These are phyloP conservation scores for Lasioglossum calceatum DNA, from an alignment of 2,888 invertebrate species.

Conservation along the genomic window DNA sequence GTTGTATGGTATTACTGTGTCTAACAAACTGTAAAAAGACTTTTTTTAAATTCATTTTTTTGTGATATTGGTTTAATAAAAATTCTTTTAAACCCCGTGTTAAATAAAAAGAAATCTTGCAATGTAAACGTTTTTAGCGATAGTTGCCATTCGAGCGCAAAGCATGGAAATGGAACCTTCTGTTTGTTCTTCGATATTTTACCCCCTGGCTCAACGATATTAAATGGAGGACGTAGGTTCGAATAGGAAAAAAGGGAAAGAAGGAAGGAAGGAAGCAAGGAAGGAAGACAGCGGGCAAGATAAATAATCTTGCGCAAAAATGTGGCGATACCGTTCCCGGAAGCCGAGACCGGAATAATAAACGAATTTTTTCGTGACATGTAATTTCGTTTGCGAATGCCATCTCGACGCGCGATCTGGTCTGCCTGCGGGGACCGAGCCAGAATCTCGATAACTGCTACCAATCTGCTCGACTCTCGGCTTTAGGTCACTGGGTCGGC, in stretches of 20 bases:
- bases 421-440: slow-evolving; percentile 44
- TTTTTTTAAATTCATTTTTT: too few species aligned
- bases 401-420: slow-evolving; percentile 63
- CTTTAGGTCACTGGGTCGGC: slow-evolving; percentile 63
- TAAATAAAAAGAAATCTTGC: background rate
- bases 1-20: too few species aligned
- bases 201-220: background rate
- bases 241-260: background rate
- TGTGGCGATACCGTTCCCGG: slow-evolving; percentile 61
- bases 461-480: slow-evolving; percentile 62
- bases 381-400: slow-evolving; percentile 69
- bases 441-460: slow-evolving; percentile 66
- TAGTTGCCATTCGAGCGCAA: background rate
- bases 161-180: background rate
- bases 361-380: slow-evolving; percentile 71
- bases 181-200: slow-evolving; percentile 6
- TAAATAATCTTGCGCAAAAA: slow-evolving; percentile 63
- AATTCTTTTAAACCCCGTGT: too few species aligned
- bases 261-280: background rate
- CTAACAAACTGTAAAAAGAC: too few species aligned
- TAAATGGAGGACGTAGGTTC: background rate
- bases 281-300: slow-evolving; percentile 18
- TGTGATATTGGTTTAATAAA: too few species aligned
- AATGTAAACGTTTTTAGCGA: background rate
- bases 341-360: slow-evolving; percentile 66